Evolutionary conservation across 2,113 vertebrate species (phyloP), one percentile per base, ranked within the genome.

Genomic region (Cinclus mexicanus): DNA sequence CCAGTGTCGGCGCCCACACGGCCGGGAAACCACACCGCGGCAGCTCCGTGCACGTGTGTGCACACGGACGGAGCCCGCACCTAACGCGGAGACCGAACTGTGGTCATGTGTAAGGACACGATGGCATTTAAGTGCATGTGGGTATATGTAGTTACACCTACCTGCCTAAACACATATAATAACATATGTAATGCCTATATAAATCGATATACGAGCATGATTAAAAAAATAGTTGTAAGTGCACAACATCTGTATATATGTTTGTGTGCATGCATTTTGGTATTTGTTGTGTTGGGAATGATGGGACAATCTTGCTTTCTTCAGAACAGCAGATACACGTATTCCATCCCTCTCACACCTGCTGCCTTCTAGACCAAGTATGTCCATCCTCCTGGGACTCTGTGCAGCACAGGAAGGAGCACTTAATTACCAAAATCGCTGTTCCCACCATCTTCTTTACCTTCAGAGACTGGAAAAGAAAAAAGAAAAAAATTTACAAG

Each of bases 51-150:
- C 64, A 31, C 14, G 3, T 9, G 21, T 21, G 4, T 7, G 59
- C n/a, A 0, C 42, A 7, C 5, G 52, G n/a, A 8, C 4, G 2
- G 14, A 25, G 72, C 19, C 11, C 10, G 2, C 28, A 8, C 0
- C 2, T 5, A 24, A 6, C 4, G 72, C 49, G 4, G 47, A 3
- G 15, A 12, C 12, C 3, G 11, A 21, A 13, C 21, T 10, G 1
- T 4, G 33, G 29, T 22, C 28, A 1, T 4, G 16, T 12, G 29
- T 13, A 7, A 31, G 67, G 65, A 6, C 31, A 1, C 24, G 10
- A 26, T 4, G 28, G 61, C 33, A 7, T 29, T 25, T n/a, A 9
- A 50, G 53, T 18, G 19, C 53, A 1, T 21, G 23, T 37, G 22
- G 2, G 1, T 13, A 0, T 13, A 12, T 11, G 5, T 26, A 10